These are phyloP conservation scores for Globia sparganii DNA, from an alignment of 2,888 invertebrate genomes.

Conservation along the genomic window DNA sequence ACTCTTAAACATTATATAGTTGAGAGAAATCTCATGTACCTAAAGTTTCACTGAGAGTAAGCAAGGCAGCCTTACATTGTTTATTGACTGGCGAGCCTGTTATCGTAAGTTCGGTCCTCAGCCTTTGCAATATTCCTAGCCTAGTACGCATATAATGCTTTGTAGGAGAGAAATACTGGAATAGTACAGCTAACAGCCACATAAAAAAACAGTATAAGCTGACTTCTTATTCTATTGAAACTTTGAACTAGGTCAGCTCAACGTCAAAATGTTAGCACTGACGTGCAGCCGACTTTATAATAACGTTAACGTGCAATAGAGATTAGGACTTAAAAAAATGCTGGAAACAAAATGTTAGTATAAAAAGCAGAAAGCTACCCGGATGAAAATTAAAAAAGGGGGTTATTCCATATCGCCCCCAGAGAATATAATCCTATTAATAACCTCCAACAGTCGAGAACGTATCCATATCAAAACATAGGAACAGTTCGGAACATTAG, in stretches of 20 bases:
- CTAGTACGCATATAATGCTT: not conserved
- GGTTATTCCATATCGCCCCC: too few relatives aligned
- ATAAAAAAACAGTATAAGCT: not conserved
- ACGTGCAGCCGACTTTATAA: not conserved
- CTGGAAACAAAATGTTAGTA: not conserved
- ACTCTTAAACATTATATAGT: too few relatives aligned
- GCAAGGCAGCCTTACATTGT: not conserved
- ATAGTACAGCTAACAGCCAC: not conserved
- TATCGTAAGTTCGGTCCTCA: not conserved
- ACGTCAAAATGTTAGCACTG: not conserved
- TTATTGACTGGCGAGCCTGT: not conserved
- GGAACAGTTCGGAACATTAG: conserved; percentile 61
- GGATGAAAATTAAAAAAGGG: not conserved
- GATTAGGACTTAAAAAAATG: not conserved
- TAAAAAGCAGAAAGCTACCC: not conserved
- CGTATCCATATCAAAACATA: conserved; percentile 50
- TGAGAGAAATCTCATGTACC: too few relatives aligned
- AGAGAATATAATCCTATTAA: not conserved
- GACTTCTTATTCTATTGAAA: not conserved
- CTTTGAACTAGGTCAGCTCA: not conserved
- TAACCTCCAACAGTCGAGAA: not conserved
- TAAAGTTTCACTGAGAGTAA: not conserved
- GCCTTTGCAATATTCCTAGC: not conserved
- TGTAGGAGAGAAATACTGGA: not conserved
- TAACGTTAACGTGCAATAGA: not conserved